Evolutionary conservation across 2,888 invertebrate genomes (phyloP).

Genomic region (Ophion slaviceki): DNA sequence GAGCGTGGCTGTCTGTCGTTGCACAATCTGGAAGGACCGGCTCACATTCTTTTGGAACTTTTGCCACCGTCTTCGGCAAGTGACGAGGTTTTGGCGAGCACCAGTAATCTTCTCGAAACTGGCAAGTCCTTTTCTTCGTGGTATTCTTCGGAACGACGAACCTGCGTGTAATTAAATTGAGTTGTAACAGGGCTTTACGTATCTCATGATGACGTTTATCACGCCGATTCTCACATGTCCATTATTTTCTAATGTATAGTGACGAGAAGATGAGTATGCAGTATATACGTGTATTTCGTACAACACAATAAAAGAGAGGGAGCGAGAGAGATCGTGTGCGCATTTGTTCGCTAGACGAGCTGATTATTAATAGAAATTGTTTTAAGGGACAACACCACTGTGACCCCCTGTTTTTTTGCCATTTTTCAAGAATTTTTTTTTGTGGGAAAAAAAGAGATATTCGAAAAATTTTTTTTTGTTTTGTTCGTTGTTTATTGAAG

Average conservation of each 20-base stretch:
- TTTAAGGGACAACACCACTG: too few species aligned
- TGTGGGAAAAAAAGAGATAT: too few species aligned
- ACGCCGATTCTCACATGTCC: slow-evolving; percentile 28
- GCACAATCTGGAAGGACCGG: slow-evolving; percentile 80
- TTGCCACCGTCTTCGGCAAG: slow-evolving; percentile 69
- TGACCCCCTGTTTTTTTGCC: too few species aligned
- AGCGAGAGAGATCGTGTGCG: slow-evolving; percentile 31
- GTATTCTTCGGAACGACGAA: neutral
- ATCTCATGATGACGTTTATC: slow-evolving; percentile 6
- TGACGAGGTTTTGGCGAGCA: slow-evolving; percentile 73
- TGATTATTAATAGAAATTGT: slow-evolving; percentile 82
- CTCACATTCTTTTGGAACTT: slow-evolving; percentile 77
- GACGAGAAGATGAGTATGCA: slow-evolving; percentile 13
- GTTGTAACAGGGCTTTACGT: neutral
- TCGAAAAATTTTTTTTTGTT: too few species aligned
- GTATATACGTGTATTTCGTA: slow-evolving; percentile 25
- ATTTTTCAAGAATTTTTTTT: too few species aligned
- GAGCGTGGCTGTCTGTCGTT: slow-evolving; percentile 80
- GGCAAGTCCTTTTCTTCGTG: slow-evolving; percentile 70
- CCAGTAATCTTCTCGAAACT: slow-evolving; percentile 72
- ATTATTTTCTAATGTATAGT: slow-evolving; percentile 41
- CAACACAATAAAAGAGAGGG: slow-evolving; percentile 44
- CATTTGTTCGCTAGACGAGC: slow-evolving; percentile 53
- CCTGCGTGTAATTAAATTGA: slow-evolving; percentile 11
- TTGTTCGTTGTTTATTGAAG: too few species aligned